These are phyloP conservation scores for Leptosomus discolor DNA, from an alignment of 2,113 vertebrate genomes.

Conservation along the genomic window DNA sequence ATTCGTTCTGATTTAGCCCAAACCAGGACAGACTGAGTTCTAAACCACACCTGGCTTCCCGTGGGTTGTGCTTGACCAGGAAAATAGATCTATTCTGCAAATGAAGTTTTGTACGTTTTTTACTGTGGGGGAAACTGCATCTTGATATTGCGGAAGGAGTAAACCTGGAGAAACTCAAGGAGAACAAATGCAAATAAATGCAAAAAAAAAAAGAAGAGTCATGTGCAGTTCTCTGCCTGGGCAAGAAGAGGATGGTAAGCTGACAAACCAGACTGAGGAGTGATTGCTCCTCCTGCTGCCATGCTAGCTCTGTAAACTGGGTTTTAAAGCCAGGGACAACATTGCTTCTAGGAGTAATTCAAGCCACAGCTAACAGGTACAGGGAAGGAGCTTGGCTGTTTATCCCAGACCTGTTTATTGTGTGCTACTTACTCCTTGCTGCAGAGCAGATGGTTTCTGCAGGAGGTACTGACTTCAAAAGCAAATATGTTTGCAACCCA, in stretches of 20 bases:
- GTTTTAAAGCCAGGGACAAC: not conserved
- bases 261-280: not conserved
- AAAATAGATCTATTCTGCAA: not conserved
- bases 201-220: not conserved
- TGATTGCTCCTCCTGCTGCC: not conserved
- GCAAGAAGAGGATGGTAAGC: not conserved
- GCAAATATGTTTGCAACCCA: not conserved
- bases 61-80: not conserved
- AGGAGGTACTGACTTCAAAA: not conserved
- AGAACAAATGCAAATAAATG: not conserved
- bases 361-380: not conserved
- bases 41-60: not conserved
- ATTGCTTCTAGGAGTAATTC: not conserved
- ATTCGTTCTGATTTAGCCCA: too few relatives aligned
- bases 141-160: not conserved
- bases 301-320: accelerated
- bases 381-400: not conserved
- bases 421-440: not conserved
- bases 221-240: not conserved
- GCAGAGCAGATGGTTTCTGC: not conserved
- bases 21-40: too few relatives aligned
- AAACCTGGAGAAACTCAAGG: not conserved
- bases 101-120: not conserved
- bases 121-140: not conserved
- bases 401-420: not conserved